Conservation (phyloP, 2,113 vertebrate genomes). For the Climacteris rufus region DNA sequence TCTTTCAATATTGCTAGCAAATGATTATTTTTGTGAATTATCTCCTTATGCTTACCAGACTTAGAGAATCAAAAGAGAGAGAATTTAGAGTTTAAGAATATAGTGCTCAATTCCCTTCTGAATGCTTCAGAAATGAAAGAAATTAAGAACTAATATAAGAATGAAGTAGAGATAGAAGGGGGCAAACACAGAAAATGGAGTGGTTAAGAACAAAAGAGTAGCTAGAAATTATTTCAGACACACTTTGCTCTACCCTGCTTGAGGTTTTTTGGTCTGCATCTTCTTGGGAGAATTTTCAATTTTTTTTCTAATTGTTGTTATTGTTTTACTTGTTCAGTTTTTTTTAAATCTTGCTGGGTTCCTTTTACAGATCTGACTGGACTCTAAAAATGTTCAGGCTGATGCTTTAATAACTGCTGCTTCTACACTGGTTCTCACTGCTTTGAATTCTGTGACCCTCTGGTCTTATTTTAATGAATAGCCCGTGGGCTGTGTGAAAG, state of each 20-base stretch:
- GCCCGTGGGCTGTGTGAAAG: neutral
- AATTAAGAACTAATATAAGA: neutral
- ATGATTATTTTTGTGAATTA: neutral
- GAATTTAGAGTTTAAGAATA: neutral
- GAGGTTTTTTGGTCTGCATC: neutral
- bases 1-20: neutral
- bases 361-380: neutral
- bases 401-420: neutral
- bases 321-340: neutral
- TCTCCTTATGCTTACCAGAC: neutral
- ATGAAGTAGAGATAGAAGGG: neutral
- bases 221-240: neutral
- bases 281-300: no score
- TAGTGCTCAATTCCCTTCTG: neutral
- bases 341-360: neutral
- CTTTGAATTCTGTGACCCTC: neutral
- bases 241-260: neutral
- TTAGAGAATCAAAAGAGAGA: neutral
- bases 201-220: neutral
- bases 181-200: accelerated
- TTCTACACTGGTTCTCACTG: neutral
- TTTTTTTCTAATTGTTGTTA: neutral
- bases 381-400: neutral
- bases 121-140: neutral
- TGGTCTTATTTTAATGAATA: neutral